phyloP scores from a whole-genome alignment of 2,797 vertebrate genomes.

The Anabas testudineus region DNA sequence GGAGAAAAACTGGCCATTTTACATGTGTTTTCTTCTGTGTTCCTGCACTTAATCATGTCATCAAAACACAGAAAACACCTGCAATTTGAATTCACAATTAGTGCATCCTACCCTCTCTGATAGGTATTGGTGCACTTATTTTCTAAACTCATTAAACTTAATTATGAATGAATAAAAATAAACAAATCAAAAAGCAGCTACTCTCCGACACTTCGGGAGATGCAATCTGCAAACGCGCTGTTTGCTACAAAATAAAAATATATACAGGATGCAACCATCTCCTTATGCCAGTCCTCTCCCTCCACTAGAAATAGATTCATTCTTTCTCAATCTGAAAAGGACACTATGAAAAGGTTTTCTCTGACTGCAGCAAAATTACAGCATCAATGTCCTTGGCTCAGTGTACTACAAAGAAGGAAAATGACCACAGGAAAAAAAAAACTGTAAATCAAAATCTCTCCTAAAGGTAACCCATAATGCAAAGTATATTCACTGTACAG shows the following conservation, averaged over 20 bases:
- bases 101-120: background rate
- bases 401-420: conserved; percentile 52
- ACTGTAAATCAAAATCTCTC: conserved; percentile 38
- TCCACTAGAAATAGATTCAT: conserved; percentile 42
- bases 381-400: conserved; percentile 54
- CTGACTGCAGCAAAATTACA: conserved; percentile 58
- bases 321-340: conserved; percentile 41
- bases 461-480: conserved; percentile 21
- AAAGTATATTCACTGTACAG: conserved; percentile 19
- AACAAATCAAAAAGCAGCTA: background rate
- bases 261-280: conserved; percentile 15
- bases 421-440: conserved; percentile 20
- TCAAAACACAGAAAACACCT: conserved; percentile 41
- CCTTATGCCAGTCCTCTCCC: conserved; percentile 33
- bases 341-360: conserved; percentile 64
- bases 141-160: conserved; percentile 22
- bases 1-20: conserved; percentile 34
- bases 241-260: conserved; percentile 19
- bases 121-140: background rate
- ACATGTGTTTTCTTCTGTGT: conserved; percentile 19
- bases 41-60: conserved; percentile 34
- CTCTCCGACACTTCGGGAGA: background rate
- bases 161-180: background rate
- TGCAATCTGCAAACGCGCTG: conserved; percentile 20
- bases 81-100: conserved; percentile 20